Evolutionary conservation across 2,888 invertebrate genomes (phyloP).

Genomic region (Drosophila ezoana): DNA sequence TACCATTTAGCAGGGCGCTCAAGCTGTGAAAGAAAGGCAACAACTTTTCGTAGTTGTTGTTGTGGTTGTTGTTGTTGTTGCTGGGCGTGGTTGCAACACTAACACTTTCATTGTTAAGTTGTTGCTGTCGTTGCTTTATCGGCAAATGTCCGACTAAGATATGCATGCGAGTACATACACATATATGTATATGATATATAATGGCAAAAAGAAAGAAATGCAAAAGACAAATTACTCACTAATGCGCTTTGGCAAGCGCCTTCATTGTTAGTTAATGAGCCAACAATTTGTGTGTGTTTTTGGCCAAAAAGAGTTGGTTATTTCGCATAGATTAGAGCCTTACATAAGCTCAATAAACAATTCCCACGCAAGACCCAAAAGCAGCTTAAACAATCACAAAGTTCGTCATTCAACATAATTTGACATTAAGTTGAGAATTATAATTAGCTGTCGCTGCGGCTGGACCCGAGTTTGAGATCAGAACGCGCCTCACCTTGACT

Average conservation of each 20-base stretch:
- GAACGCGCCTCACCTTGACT: conserved; percentile 74
- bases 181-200: conserved; percentile 9
- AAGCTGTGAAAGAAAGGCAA: conserved; percentile 51
- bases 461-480: conserved; percentile 40
- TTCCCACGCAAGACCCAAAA: conserved; percentile 68
- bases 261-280: conserved; percentile 67
- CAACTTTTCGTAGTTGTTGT: conserved; percentile 19
- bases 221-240: conserved; percentile 59
- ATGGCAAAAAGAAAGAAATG: conserved; percentile 21
- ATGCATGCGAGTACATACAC: conserved; percentile 9
- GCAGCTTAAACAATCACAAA: conserved; percentile 39
- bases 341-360: conserved; percentile 49
- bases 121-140: conserved; percentile 47
- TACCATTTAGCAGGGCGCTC: conserved; percentile 57
- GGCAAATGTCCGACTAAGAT: conserved; percentile 23
- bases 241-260: conserved; percentile 52
- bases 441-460: conserved; percentile 63
- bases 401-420: conserved; percentile 63
- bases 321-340: conserved; percentile 46
- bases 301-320: conserved; percentile 9
- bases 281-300: conserved; percentile 16
- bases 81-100: conserved; percentile 57
- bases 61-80: conserved; percentile 16
- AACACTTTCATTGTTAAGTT: conserved; percentile 69
- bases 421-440: conserved; percentile 65